phyloP scores from a whole-genome alignment of 2,113 vertebrate species.

The Erinaceus europaeus region DNA sequence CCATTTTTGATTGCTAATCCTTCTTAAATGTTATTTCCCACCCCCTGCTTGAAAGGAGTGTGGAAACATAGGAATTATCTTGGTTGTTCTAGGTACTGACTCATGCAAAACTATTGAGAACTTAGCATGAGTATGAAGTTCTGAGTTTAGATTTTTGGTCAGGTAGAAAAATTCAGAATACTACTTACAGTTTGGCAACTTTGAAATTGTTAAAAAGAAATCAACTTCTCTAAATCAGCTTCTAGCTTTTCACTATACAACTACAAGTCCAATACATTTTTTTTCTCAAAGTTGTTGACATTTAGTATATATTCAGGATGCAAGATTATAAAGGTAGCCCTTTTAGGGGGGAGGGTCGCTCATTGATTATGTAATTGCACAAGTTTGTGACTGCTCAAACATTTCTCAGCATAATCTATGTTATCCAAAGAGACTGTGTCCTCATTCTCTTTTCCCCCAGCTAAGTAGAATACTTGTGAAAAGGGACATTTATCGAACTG shows the following conservation, averaged over 20 bases:
- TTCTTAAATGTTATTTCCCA: constrained; percentile 26
- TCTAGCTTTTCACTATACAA: not conserved
- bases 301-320: constrained; percentile 24
- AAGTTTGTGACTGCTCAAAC: not conserved
- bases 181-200: not conserved
- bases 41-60: constrained; percentile 32
- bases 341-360: not conserved
- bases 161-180: not conserved
- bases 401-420: not conserved
- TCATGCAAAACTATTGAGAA: constrained; percentile 32
- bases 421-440: constrained; percentile 13
- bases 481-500: not conserved
- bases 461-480: not conserved
- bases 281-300: constrained; percentile 32
- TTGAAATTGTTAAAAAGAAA: not conserved
- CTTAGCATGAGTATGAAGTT: not conserved
- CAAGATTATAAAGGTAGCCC: not conserved
- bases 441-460: not conserved
- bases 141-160: not conserved
- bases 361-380: not conserved
- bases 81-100: constrained; percentile 48
- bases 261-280: not conserved
- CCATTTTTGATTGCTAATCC: constrained; percentile 69
- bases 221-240: not conserved
- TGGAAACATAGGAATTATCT: constrained; percentile 43